Conservation (phyloP, 2,113 vertebrate species). For the Ictalurus furcatus region DNA sequence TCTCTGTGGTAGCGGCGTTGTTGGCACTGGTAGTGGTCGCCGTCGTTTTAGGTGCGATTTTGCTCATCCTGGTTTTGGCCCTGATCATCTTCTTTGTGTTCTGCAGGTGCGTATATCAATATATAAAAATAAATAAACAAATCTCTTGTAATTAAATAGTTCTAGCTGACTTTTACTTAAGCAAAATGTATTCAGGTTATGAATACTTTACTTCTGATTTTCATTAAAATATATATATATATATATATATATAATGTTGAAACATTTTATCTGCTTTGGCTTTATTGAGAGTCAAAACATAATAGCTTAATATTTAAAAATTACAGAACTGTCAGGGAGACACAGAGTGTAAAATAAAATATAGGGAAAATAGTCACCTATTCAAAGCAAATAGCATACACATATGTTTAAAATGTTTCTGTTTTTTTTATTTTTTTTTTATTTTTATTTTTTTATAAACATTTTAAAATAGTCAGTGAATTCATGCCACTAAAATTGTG, state of each 20-base stretch:
- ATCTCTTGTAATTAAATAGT: background rate
- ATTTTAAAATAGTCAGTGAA: background rate
- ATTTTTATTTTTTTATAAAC: no score
- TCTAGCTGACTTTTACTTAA: background rate
- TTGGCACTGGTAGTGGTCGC: constrained; percentile 74
- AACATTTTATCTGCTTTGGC: background rate
- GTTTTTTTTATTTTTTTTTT: no score
- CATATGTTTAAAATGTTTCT: no score
- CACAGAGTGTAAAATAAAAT: background rate
- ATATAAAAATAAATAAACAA: no score
- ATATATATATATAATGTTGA: background rate
- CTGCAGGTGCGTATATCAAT: constrained; percentile 54
- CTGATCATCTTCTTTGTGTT: constrained; percentile 56
- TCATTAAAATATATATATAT: background rate
- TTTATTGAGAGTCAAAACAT: background rate
- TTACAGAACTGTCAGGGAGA: background rate
- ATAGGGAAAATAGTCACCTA: background rate
- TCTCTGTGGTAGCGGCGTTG: constrained; percentile 62
- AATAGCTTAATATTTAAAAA: no score
- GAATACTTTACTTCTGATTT: background rate
- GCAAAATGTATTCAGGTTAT: background rate
- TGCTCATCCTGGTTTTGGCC: constrained; percentile 66
- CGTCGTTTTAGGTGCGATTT: constrained; percentile 68
- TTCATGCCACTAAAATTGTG: background rate
- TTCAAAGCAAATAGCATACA: background rate